Evolutionary conservation across 1,140 invertebrate genomes (phyloP).

Genomic region (Drosophila ambigua): DNA sequence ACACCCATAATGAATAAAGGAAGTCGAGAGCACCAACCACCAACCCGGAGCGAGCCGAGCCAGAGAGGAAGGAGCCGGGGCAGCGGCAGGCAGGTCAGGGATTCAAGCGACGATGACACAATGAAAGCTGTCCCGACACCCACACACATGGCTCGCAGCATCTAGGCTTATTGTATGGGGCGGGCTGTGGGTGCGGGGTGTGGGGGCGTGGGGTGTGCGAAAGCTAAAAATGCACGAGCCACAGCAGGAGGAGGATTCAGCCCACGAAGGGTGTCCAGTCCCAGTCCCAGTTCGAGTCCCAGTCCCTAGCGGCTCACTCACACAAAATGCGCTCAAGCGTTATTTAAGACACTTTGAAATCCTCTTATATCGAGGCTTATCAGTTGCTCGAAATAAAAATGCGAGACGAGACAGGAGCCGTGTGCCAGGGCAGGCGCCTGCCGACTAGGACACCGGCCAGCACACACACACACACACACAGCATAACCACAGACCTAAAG

Average conservation of each 20-base stretch:
- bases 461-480: too few species aligned
- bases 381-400: slow-evolving; percentile 64
- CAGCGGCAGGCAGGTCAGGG: slow-evolving; percentile 19
- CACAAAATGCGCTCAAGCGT: slow-evolving; percentile 69
- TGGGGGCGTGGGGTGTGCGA: neutral
- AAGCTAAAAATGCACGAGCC: slow-evolving; percentile 44
- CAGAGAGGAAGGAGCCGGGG: neutral
- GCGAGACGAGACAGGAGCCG: slow-evolving; percentile 37
- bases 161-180: slow-evolving; percentile 36
- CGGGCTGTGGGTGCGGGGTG: too few species aligned
- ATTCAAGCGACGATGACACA: slow-evolving; percentile 47
- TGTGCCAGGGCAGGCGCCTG: too few species aligned
- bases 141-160: slow-evolving; percentile 4
- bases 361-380: slow-evolving; percentile 71
- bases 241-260: neutral
- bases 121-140: slow-evolving; percentile 34
- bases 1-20: slow-evolving; percentile 69
- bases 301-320: slow-evolving; percentile 49
- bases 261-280: slow-evolving; percentile 2
- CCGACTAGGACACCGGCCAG: neutral
- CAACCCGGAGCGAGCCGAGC: neutral
- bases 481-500: slow-evolving; percentile 2
- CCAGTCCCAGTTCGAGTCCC: too few species aligned
- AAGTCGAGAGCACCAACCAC: slow-evolving; percentile 13
- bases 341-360: slow-evolving; percentile 73